phyloP scores from a whole-genome alignment of 2,113 vertebrate species.

The Arizona elegans region DNA sequence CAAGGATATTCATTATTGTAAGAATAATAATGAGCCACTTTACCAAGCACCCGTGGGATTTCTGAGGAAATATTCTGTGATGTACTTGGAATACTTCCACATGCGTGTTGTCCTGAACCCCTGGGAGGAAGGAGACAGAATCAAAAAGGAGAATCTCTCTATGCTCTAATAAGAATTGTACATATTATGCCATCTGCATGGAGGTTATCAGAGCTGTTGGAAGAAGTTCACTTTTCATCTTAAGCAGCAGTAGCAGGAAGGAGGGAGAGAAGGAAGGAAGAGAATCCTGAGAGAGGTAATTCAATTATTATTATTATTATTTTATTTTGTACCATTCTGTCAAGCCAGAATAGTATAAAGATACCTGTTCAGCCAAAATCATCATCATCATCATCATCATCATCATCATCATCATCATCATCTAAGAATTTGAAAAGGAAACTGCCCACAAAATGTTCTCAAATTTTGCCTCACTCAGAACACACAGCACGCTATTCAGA shows the following conservation, averaged over 20 bases:
- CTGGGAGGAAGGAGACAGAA: not conserved
- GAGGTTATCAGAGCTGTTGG: not conserved
- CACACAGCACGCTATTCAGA: not conserved
- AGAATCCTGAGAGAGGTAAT: not conserved
- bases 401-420: too few relatives aligned
- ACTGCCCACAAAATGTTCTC: not conserved
- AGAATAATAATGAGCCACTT: not conserved
- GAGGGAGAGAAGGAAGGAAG: not conserved
- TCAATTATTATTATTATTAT: not conserved
- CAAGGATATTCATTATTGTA: not conserved
- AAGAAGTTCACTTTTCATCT: not conserved
- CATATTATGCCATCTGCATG: not conserved
- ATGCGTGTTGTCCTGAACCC: not conserved
- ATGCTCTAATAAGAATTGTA: not conserved
- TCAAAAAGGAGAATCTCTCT: not conserved
- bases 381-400: too few relatives aligned
- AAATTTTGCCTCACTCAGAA: not conserved
- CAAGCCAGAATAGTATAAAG: not conserved
- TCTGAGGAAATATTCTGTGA: not conserved
- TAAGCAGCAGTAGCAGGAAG: not conserved
- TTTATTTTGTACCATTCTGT: not conserved
- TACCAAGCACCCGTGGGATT: not conserved
- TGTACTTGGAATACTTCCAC: not conserved
- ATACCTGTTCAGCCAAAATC: not conserved
- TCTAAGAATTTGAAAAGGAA: not conserved